Percentiles rank a stretch among this genome's conserved stretches.
These are phyloP conservation scores for Triops longicaudatus DNA, from an alignment of 1,140 invertebrate genomes.

Conservation along the genomic window DNA sequence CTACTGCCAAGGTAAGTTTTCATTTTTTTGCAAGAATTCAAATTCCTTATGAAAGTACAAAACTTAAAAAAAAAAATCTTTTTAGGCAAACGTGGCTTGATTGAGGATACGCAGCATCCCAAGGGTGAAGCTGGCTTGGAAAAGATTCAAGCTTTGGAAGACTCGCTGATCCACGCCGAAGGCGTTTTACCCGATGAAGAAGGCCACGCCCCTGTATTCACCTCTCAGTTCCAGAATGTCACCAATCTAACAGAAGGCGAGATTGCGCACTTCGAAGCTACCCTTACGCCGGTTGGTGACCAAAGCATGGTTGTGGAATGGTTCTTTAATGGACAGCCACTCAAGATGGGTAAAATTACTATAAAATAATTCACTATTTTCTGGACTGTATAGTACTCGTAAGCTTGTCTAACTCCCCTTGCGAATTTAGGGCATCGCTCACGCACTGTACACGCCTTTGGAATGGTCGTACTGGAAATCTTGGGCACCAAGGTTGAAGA, in stretches of 20 bases:
- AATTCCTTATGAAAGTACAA: too few relatives aligned
- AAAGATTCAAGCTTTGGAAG: constrained; percentile 82
- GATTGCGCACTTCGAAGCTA: constrained; percentile 89
- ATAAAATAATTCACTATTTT: too few relatives aligned
- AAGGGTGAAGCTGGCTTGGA: constrained; percentile 83
- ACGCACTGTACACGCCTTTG: constrained; percentile 85
- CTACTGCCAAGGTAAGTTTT: constrained; percentile 49
- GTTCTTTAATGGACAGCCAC: constrained; percentile 85
- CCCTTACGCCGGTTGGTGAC: constrained; percentile 83
- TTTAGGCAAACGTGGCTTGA: constrained; percentile 60
- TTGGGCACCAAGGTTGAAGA: constrained; percentile 80
- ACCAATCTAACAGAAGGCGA: constrained; percentile 76
- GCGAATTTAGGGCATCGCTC: constrained; percentile 54
- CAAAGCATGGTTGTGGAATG: constrained; percentile 95
- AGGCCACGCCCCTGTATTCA: constrained; percentile 77
- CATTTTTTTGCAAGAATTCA: too few relatives aligned
- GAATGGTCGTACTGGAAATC: constrained; percentile 90
- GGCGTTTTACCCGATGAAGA: constrained; percentile 52
- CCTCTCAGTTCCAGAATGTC: constrained; percentile 61
- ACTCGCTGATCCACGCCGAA: constrained; percentile 55
- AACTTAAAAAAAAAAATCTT: too few relatives aligned
- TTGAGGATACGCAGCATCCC: constrained; percentile 83
- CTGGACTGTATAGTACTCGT: neutral
- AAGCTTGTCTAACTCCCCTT: neutral
- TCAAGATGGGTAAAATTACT: constrained; percentile 37